Evolutionary conservation across 1,140 invertebrate species (phyloP).

Genomic region (Tetramorium alpestre): DNA sequence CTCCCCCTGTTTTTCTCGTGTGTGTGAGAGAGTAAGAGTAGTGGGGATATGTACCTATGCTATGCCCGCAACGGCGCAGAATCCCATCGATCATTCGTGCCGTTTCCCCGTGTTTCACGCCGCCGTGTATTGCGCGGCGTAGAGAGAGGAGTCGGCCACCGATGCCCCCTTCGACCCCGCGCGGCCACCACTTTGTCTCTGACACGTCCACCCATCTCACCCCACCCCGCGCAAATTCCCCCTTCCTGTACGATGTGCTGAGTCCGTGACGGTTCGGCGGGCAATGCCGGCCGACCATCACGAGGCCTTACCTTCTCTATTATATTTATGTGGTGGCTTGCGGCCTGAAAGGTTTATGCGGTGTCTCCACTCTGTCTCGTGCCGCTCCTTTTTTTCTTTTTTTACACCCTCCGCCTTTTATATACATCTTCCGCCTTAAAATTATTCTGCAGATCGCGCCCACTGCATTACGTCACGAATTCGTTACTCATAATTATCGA

Average conservation of each 20-base stretch:
- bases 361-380: conserved; percentile 74
- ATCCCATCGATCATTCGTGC: conserved; percentile 85
- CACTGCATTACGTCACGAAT: conserved; percentile 10
- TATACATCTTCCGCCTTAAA: not conserved
- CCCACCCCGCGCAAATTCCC: conserved; percentile 75
- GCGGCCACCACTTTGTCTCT: conserved; percentile 67
- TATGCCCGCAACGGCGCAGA: conserved; percentile 83
- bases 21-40: conserved; percentile 26
- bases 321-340: conserved; percentile 85
- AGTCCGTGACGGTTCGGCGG: conserved; percentile 83
- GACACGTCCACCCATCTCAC: conserved; percentile 73
- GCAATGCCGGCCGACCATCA: conserved; percentile 85
- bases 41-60: conserved; percentile 73
- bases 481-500: not conserved
- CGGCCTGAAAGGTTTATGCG: conserved; percentile 82
- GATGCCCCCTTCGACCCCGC: conserved; percentile 59
- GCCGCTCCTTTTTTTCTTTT: conserved; percentile 59
- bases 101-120: conserved; percentile 83
- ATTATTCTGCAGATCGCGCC: not conserved
- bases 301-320: conserved; percentile 83
- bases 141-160: conserved; percentile 67
- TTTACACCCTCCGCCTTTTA: not conserved
- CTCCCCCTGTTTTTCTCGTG: conserved; percentile 37
- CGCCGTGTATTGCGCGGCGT: conserved; percentile 81
- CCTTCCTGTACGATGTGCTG: conserved; percentile 72